Evolutionary conservation across 2,888 invertebrate species (phyloP).

Genomic region (Andrena minutula): DNA sequence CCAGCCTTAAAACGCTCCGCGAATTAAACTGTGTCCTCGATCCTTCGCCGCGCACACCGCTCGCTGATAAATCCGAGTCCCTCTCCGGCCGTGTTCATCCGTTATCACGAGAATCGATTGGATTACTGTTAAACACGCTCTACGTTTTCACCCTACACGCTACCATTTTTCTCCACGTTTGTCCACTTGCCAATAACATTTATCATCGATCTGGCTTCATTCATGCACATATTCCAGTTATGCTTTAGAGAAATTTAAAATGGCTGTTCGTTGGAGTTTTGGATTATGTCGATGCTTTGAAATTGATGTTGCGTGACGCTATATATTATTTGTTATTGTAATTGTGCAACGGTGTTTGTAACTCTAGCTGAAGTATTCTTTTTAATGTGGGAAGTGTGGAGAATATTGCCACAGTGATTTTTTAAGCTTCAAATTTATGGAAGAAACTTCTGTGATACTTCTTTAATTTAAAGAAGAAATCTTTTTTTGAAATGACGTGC

Average conservation of each 20-base stretch:
- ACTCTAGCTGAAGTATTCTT: not conserved
- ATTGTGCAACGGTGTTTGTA: not conserved
- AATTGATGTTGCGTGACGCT: too few species aligned
- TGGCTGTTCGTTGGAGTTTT: too few species aligned
- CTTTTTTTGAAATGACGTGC: too few species aligned
- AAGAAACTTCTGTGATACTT: too few species aligned
- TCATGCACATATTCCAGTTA: not conserved
- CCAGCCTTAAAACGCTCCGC: conserved; percentile 70
- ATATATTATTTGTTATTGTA: too few species aligned
- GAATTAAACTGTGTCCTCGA: conserved; percentile 71
- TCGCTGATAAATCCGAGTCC: conserved; percentile 68
- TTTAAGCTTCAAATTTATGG: too few species aligned
- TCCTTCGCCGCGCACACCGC: conserved; percentile 49
- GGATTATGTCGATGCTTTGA: too few species aligned
- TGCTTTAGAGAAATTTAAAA: not conserved
- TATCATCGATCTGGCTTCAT: not conserved
- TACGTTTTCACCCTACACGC: conserved; percentile 22
- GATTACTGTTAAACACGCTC: conserved; percentile 64
- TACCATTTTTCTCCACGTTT: conserved; percentile 12
- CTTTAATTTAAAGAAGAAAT: too few species aligned
- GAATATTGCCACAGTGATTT: too few species aligned
- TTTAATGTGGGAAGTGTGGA: too few species aligned
- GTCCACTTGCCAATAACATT: conserved; percentile 19
- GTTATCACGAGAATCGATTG: conserved; percentile 69
- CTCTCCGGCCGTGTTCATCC: conserved; percentile 49